phyloP scores from a whole-genome alignment of 1,140 invertebrate species.

The Cyphomyrmex costatus region DNA sequence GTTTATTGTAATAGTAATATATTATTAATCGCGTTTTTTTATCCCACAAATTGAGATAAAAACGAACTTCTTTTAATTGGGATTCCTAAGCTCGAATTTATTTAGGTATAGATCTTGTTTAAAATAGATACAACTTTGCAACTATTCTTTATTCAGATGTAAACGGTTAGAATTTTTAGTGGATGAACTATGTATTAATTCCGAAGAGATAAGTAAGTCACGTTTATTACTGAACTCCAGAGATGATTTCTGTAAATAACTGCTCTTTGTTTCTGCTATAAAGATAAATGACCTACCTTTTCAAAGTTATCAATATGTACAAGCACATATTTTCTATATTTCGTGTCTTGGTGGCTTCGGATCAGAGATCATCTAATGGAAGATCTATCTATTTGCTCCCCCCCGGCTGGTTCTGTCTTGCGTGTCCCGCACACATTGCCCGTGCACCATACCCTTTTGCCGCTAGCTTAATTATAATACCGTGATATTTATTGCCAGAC shows the following conservation, averaged over 20 bases:
- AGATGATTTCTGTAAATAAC: neutral
- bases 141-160: neutral
- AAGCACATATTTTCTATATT: conserved; percentile 25
- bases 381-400: conserved; percentile 12
- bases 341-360: conserved; percentile 8
- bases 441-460: conserved; percentile 58
- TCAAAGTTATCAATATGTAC: conserved; percentile 19
- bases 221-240: neutral
- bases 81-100: neutral
- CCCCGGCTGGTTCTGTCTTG: conserved; percentile 50
- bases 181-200: neutral
- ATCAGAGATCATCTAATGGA: conserved; percentile 34
- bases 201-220: neutral
- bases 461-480: conserved; percentile 75
- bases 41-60: neutral
- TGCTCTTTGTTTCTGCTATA: neutral
- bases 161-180: neutral
- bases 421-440: conserved; percentile 62
- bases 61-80: neutral
- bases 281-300: neutral
- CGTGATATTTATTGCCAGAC: conserved; percentile 73
- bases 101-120: neutral
- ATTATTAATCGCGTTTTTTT: neutral
- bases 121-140: neutral
- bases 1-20: neutral